Evolutionary conservation across 1,140 invertebrate species (phyloP).

Genomic region (Scaptomyza graminum): DNA sequence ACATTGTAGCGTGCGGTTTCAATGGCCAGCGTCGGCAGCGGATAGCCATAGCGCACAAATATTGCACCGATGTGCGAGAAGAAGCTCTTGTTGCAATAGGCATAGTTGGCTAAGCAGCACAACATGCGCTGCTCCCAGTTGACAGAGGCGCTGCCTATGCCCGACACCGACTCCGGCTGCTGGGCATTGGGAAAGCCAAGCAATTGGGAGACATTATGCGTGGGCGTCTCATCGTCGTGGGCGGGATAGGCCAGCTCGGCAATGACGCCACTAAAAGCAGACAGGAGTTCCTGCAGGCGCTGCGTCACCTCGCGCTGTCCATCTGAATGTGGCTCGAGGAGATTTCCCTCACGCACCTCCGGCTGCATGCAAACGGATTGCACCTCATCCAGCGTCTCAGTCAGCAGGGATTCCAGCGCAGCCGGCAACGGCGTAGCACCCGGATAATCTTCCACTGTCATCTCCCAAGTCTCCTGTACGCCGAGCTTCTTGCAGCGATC

Average conservation of each 20-base stretch:
- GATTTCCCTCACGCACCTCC: conserved; percentile 88
- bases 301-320: conserved; percentile 88
- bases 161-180: conserved; percentile 73
- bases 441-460: conserved; percentile 89
- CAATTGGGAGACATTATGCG: conserved; percentile 87
- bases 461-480: conserved; percentile 93
- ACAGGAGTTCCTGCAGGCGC: conserved; percentile 90
- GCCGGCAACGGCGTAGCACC: conserved; percentile 88
- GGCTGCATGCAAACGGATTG: conserved; percentile 92
- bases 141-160: conserved; percentile 78
- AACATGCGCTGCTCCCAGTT: conserved; percentile 92
- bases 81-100: conserved; percentile 90
- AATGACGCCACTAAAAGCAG: conserved; percentile 87
- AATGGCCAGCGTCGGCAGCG: conserved; percentile 87
- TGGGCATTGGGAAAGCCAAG: conserved; percentile 86
- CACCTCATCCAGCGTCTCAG: conserved; percentile 92
- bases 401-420: conserved; percentile 92
- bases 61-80: conserved; percentile 88
- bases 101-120: conserved; percentile 95
- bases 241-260: conserved; percentile 87
- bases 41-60: conserved; percentile 88
- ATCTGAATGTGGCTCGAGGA: conserved; percentile 86
- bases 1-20: conserved; percentile 86
- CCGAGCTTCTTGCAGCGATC: conserved; percentile 91
- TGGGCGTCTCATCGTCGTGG: conserved; percentile 87